phyloP scores from a whole-genome alignment of 1,140 invertebrate genomes.

The Ectropis grisescens region DNA sequence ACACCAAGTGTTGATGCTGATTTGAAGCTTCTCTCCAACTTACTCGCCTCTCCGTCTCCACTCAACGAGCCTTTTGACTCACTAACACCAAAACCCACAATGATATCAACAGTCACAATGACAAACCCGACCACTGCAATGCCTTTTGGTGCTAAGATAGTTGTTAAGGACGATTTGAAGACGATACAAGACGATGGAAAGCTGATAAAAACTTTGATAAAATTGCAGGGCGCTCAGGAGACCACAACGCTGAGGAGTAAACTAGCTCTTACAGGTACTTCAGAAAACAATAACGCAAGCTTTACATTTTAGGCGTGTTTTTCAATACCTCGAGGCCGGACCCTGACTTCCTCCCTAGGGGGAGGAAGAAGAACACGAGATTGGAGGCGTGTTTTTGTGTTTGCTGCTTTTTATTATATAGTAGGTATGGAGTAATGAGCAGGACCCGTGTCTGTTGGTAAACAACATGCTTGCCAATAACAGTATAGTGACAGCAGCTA shows the following conservation, averaged over 20 bases:
- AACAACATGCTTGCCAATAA: too few species aligned
- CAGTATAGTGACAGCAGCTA: too few species aligned
- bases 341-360: too few species aligned
- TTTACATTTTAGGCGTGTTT: not conserved
- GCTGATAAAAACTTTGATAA: conserved; percentile 60
- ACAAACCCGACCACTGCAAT: conserved; percentile 17
- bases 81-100: conserved; percentile 32
- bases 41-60: conserved; percentile 43
- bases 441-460: too few species aligned
- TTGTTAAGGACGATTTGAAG: conserved; percentile 52
- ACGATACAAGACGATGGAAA: conserved; percentile 57
- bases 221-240: conserved; percentile 56
- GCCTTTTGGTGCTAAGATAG: conserved; percentile 45
- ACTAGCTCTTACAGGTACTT: conserved; percentile 48
- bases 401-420: not conserved
- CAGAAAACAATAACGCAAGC: conserved; percentile 1
- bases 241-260: conserved; percentile 49
- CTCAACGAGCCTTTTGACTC: conserved; percentile 44
- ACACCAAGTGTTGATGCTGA: conserved; percentile 26
- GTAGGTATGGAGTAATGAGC: too few species aligned
- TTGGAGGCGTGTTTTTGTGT: too few species aligned
- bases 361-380: too few species aligned
- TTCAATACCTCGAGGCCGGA: not conserved
- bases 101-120: conserved; percentile 11
- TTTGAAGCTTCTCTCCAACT: conserved; percentile 40